Base-by-base conservation (phyloP, 2,888 invertebrate species). In the Phortica okadai region DNA sequence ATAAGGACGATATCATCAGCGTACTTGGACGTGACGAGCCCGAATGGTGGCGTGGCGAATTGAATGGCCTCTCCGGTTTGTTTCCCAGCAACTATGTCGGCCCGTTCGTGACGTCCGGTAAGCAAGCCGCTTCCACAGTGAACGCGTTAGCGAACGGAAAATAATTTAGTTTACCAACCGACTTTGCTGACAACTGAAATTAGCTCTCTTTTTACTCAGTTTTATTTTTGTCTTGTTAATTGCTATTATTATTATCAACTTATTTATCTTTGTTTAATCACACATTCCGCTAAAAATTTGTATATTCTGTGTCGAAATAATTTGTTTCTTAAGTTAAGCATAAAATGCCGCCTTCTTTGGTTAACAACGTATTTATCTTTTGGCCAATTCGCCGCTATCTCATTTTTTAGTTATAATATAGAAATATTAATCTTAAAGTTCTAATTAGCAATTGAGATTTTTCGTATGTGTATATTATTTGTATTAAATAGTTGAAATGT, bases 31-130 rank as follows among this genome's bases (percentile, higher is more conserved):
- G 97, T 76, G 98, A 98, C 85, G 98, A 98, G 89, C 96, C 96
- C n/a, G 96, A 97, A 74, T 99, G 99, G 99, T 99, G 98, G 98
- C 95, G 96, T 90, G 99, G 99, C 74, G 97, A 98, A 92, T 93
- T 97, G 59, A 96, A 97, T 82, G 97, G 97, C 1, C 94, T 95
- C 83, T 95, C 96, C 0, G 99, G 99, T 7, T 93, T 99, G 74
- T 99, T 99, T 91, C 99, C 99, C 16, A 97, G 98, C 92, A 99
- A 98, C 93, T 99, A 99, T 91, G 98, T 99, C 77, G 93, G 95
- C 82, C 94, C 95, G 76, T 93, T 95, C 85, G 92, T 92, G 75
- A 90, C 92, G 82, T 92, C 92, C 84, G 92, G 92, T 92, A 92
- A 92, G 91, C 69, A 14, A 54, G 88, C 87, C 82, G 82, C 81